phyloP scores from a whole-genome alignment of 2,113 vertebrate genomes.

The Plectropomus leopardus region DNA sequence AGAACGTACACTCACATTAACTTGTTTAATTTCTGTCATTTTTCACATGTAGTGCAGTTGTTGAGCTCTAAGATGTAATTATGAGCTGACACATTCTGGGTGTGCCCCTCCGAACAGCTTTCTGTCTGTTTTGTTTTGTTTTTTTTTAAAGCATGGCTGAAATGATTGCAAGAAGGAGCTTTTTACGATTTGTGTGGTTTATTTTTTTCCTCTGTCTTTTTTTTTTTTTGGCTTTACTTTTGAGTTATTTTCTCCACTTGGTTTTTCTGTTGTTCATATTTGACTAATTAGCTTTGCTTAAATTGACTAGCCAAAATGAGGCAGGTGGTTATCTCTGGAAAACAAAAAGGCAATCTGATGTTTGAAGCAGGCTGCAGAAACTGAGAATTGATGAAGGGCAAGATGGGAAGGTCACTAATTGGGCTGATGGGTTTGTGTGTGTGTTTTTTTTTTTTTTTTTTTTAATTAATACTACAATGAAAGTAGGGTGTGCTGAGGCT shows the following conservation, averaged over 20 bases:
- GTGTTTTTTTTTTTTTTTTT: slow-evolving; percentile 48
- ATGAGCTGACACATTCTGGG: slow-evolving; percentile 88
- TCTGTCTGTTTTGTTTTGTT: slow-evolving; percentile 74
- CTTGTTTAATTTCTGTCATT: slow-evolving; percentile 84
- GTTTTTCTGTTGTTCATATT: slow-evolving; percentile 67
- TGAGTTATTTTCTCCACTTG: slow-evolving; percentile 60
- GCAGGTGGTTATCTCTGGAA: slow-evolving; percentile 58
- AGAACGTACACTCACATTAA: slow-evolving; percentile 80
- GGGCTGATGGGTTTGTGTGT: slow-evolving; percentile 59
- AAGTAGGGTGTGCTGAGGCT: slow-evolving; percentile 80
- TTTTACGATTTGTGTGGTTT: slow-evolving; percentile 77
- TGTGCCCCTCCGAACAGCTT: slow-evolving; percentile 83
- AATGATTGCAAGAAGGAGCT: slow-evolving; percentile 81
- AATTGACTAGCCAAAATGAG: slow-evolving; percentile 47
- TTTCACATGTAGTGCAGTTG: slow-evolving; percentile 80
- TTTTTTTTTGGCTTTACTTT: slow-evolving; percentile 60
- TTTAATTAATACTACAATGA: slow-evolving; percentile 77
- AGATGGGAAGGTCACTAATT: slow-evolving; percentile 63
- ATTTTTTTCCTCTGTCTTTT: slow-evolving; percentile 47
- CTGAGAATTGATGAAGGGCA: slow-evolving; percentile 38
- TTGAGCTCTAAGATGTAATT: slow-evolving; percentile 76
- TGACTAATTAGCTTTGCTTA: slow-evolving; percentile 73
- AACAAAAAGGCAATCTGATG: slow-evolving; percentile 51
- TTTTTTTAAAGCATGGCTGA: slow-evolving; percentile 85
- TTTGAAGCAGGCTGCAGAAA: slow-evolving; percentile 55